These are phyloP conservation scores for Polyploca ridens DNA, from an alignment of 2,888 invertebrate species.

Conservation along the genomic window DNA sequence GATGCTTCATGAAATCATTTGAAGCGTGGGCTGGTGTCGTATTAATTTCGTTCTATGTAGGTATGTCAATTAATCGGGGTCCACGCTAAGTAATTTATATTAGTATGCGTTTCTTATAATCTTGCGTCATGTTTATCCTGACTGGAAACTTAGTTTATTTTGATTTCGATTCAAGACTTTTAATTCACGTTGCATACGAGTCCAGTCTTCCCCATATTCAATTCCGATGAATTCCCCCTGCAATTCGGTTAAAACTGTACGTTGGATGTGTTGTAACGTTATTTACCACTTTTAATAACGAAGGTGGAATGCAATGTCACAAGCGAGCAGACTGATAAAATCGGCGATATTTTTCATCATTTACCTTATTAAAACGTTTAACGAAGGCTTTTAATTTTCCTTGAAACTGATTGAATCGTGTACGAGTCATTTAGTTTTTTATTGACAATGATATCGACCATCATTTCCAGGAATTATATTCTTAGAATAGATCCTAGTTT, in stretches of 20 bases:
- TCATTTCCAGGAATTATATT: too few relatives aligned
- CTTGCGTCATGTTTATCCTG: too few relatives aligned
- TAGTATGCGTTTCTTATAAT: too few relatives aligned
- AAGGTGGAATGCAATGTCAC: neutral
- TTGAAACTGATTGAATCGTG: too few relatives aligned
- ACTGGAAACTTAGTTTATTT: too few relatives aligned
- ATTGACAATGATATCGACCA: too few relatives aligned
- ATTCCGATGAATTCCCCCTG: too few relatives aligned
- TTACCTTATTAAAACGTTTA: neutral
- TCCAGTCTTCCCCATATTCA: too few relatives aligned
- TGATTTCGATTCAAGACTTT: too few relatives aligned
- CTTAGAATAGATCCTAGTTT: too few relatives aligned
- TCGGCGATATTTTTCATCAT: neutral
- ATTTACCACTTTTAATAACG: neutral
- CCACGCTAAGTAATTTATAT: neutral
- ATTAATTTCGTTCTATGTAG: neutral
- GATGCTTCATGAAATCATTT: slow-evolving; percentile 3
- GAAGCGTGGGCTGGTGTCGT: neutral
- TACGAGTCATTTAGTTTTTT: neutral
- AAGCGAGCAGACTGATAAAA: neutral
- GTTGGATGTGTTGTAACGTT: neutral
- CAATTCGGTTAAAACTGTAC: neutral
- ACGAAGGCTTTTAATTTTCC: too few relatives aligned
- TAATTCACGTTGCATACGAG: too few relatives aligned
- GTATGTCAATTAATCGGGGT: slow-evolving; percentile 1